Evolutionary conservation across 2,113 vertebrate genomes (phyloP), one percentile per base, ranked within the genome.

Genomic region (Nanorana parkeri): DNA sequence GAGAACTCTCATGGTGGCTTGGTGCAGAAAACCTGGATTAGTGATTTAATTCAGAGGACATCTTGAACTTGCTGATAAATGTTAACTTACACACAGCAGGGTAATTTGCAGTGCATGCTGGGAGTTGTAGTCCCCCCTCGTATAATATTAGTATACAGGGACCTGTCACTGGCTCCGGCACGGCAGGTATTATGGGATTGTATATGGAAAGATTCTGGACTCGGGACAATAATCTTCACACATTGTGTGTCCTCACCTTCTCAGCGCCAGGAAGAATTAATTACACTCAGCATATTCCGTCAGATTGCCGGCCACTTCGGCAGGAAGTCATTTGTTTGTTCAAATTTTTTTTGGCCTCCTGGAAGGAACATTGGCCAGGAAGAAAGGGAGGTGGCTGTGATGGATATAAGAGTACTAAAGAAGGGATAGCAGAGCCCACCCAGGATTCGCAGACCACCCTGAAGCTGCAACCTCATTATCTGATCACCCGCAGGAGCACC

Each of bases 261-360:
- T 47, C 41, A 15, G 16, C 21, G n/a, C 20, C 52, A 56, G 54
- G 71, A 73, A 73, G 52, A 56, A 56, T 56, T 52, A 52, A 68
- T 51, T 20, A 19, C 47, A 29, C 51, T 55, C 69, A 17, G 13
- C 52, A 58, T 20, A 26, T 21, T 73, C 54, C 52, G 41, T 47
- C 41, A 47, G 41, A 47, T 47, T 47, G 41, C 41, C 41, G 41
- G 41, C 41, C 41, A 47, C 41, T 23, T 67, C 17, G n/a, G 23
- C 63, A 56, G 77, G 63, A 78, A 78, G 28, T 52, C 19, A 23
- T 66, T 78, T 78, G 77, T 78, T 78, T 78, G 26, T 67, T 67
- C 24, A 23, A 47, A 67, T 52, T 66, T 51, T 68, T 47, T 68
- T 68, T 78, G 36, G 36, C 52, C 26, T 78, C 11, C 19, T 51